A percentile compares a stretch with the other conserved stretches of the same genome.
Conservation (phyloP, 1,140 invertebrate species). For the Trichogramma pretiosum region DNA sequence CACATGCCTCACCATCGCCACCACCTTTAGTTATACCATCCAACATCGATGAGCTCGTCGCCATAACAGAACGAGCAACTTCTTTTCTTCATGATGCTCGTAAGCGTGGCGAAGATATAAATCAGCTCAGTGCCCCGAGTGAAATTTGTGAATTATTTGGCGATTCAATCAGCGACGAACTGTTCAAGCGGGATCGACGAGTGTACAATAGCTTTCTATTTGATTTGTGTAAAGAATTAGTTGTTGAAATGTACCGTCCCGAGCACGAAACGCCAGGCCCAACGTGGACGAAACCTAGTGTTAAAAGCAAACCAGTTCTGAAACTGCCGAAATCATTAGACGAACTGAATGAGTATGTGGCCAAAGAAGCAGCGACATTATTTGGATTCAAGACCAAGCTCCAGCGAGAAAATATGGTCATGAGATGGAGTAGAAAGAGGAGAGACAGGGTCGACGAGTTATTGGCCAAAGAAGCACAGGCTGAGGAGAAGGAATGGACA, state of each 20-base stretch:
- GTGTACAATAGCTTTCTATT: conserved; percentile 53
- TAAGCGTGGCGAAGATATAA: conserved; percentile 37
- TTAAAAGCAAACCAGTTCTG: conserved; percentile 35
- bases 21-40: conserved; percentile 41
- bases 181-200: conserved; percentile 28
- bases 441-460: conserved; percentile 65
- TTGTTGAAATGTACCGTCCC: conserved; percentile 44
- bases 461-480: conserved; percentile 57
- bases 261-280: conserved; percentile 43
- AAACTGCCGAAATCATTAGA: conserved; percentile 39
- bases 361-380: conserved; percentile 47
- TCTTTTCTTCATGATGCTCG: conserved; percentile 41
- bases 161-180: conserved; percentile 36
- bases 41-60: conserved; percentile 41
- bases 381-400: conserved; percentile 50
- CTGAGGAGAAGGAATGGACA: conserved; percentile 63
- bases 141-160: conserved; percentile 37
- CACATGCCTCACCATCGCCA: conserved; percentile 28
- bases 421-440: conserved; percentile 60
- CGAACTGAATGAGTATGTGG: conserved; percentile 45
- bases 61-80: conserved; percentile 42
- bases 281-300: conserved; percentile 48
- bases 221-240: conserved; percentile 56
- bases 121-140: conserved; percentile 33
- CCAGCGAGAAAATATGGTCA: conserved; percentile 51